Evolutionary conservation across 2,797 vertebrate genomes (phyloP).

Genomic region (Manis javanica): DNA sequence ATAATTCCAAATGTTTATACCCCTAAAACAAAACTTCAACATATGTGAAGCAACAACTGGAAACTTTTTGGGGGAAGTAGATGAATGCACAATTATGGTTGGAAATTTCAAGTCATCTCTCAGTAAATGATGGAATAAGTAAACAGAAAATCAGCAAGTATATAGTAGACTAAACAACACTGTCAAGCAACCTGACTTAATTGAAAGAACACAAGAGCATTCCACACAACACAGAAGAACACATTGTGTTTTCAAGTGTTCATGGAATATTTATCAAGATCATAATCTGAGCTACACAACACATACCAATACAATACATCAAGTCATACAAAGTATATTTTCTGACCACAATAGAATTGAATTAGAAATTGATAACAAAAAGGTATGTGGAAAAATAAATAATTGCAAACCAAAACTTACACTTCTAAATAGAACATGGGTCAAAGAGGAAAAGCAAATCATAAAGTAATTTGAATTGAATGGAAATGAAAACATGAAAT

Average conservation of each 20-base stretch:
- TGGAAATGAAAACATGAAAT: neutral
- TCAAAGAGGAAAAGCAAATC: neutral
- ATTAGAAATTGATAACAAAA: neutral
- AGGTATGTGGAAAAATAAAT: neutral
- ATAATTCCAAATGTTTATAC: neutral
- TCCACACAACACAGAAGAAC: neutral
- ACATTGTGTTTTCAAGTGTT: neutral
- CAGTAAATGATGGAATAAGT: neutral
- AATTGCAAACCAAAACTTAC: neutral
- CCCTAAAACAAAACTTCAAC: neutral
- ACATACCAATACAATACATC: neutral
- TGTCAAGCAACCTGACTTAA: neutral
- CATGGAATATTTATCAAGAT: neutral
- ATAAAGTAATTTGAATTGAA: neutral
- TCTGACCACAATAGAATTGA: neutral
- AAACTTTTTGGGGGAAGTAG: neutral
- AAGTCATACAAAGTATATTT: neutral
- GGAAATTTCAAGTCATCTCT: neutral
- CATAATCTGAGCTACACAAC: neutral
- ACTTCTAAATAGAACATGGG: neutral
- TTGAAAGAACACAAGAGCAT: neutral
- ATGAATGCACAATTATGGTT: neutral
- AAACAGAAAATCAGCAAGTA: neutral
- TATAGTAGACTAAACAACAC: neutral
- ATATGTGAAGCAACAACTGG: neutral